Conservation (phyloP, 2,888 invertebrate species). For the Drosophila nr. medialis region DNA sequence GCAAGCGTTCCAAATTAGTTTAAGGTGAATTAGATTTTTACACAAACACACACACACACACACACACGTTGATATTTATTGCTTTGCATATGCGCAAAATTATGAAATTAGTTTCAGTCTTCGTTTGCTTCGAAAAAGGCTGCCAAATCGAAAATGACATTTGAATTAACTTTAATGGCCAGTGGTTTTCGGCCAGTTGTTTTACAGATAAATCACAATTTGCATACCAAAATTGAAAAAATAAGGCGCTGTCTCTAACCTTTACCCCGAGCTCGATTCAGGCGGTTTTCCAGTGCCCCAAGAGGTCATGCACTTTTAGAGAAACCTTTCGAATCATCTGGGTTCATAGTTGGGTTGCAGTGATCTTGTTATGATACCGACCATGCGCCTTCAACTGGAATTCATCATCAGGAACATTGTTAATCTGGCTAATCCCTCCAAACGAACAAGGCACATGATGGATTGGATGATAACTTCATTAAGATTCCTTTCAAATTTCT, state of each 20-base stretch:
- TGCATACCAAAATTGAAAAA: slow-evolving; percentile 15
- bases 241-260: slow-evolving; percentile 1
- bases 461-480: background rate
- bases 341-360: background rate
- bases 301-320: background rate
- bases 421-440: background rate
- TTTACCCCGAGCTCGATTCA: background rate
- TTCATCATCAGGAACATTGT: background rate
- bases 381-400: background rate
- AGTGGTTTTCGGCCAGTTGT: slow-evolving; percentile 16
- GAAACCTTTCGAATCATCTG: background rate
- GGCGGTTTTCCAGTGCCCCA: background rate
- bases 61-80: slow-evolving; percentile 7
- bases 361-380: background rate
- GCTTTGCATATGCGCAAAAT: slow-evolving; percentile 60
- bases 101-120: slow-evolving; percentile 67
- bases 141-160: slow-evolving; percentile 73
- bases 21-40: slow-evolving; percentile 77
- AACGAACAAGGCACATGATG: background rate
- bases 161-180: slow-evolving; percentile 64
- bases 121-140: slow-evolving; percentile 42
- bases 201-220: slow-evolving; percentile 12
- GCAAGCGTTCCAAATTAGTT: slow-evolving; percentile 53
- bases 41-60: slow-evolving; percentile 41
- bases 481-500: background rate